Evolutionary conservation across 2,797 vertebrate species (phyloP).

Genomic region (Tolypeutes matacus): DNA sequence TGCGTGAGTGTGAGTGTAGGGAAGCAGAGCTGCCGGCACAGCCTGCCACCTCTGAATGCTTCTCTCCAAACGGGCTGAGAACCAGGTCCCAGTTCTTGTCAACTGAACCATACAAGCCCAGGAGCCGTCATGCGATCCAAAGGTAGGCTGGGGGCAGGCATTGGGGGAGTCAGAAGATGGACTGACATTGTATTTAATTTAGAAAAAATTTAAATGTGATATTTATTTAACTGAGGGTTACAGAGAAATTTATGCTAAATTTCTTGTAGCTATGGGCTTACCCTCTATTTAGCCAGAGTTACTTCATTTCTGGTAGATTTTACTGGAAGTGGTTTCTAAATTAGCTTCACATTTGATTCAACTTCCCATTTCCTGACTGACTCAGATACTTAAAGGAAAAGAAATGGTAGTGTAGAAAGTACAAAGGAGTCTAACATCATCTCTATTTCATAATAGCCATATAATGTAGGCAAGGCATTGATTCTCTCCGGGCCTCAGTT

Average conservation of each 20-base stretch:
- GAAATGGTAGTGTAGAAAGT: neutral
- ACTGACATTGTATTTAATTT: neutral
- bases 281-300: neutral
- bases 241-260: neutral
- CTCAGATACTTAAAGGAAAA: neutral
- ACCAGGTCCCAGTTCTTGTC: neutral
- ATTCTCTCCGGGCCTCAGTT: neutral
- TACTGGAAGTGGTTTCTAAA: conserved; percentile 16
- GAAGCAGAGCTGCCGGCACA: too few relatives aligned
- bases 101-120: neutral
- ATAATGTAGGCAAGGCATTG: neutral
- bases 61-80: neutral
- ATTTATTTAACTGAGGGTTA: neutral
- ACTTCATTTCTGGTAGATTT: neutral
- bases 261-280: neutral
- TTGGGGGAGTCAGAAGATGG: neutral
- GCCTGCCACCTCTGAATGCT: neutral
- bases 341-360: neutral
- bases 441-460: neutral
- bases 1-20: neutral
- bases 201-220: neutral
- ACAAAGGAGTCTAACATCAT: neutral
- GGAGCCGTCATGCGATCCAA: neutral
- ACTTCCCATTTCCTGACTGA: neutral
- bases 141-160: neutral